Conservation (phyloP, 2,113 vertebrate genomes). For the Sigmodon hispidus region DNA sequence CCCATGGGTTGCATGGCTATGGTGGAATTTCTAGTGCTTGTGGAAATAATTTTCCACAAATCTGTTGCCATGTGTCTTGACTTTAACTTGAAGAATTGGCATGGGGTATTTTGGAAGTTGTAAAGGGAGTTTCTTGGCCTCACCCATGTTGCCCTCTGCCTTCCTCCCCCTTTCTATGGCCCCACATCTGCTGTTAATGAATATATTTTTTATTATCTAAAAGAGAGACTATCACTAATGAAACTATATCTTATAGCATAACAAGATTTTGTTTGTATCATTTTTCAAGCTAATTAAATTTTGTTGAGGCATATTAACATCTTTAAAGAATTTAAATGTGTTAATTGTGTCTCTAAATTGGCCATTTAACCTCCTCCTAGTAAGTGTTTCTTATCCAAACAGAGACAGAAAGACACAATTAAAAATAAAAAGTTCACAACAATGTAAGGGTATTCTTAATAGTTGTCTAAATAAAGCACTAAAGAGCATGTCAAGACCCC, state of each 20-base stretch:
- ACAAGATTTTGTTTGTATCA: background rate
- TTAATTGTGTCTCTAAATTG: background rate
- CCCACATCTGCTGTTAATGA: background rate
- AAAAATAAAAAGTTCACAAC: background rate
- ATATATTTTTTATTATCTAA: background rate
- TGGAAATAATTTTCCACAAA: background rate
- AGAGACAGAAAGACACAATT: conserved; percentile 1
- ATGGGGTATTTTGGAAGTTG: background rate
- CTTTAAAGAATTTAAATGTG: background rate
- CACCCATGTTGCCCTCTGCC: background rate
- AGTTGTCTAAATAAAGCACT: background rate
- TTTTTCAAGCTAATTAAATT: background rate
- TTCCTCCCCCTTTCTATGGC: no score
- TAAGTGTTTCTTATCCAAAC: background rate
- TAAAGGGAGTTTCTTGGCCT: background rate
- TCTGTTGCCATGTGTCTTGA: background rate
- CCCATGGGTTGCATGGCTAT: background rate
- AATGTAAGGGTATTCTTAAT: background rate
- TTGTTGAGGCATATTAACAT: background rate
- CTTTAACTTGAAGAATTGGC: background rate
- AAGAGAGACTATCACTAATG: background rate
- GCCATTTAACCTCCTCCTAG: background rate
- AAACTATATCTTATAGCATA: background rate
- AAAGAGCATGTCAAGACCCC: background rate
- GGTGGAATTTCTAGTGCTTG: background rate